Percentiles rank a stretch among this genome's conserved stretches.
phyloP scores from a whole-genome alignment of 2,113 vertebrate genomes.

The human (Homo sapiens) region GRCh38 chr2:111777001-111777500 shows the following conservation, averaged over 20 bases:
- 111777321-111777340: neutral
- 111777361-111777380: neutral
- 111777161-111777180: no score
- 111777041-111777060: conserved; percentile 88
- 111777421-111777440: neutral
- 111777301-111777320: neutral
- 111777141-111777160: neutral
- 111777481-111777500: neutral
- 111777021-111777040: conserved; percentile 88
- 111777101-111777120: neutral
- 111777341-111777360: neutral
- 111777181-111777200: neutral
- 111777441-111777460: neutral
- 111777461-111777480: neutral
- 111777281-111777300: neutral
- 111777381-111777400: neutral
- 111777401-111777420: neutral
- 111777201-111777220: neutral
- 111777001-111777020: conserved; percentile 95
- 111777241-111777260: neutral
- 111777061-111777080: neutral
- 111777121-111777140: neutral
- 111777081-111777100: neutral
- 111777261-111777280: neutral
- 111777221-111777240: neutral